Evolutionary conservation across 2,888 invertebrate genomes (phyloP), one percentile per base, ranked within the genome.

Genomic region (Hartigia nigra): DNA sequence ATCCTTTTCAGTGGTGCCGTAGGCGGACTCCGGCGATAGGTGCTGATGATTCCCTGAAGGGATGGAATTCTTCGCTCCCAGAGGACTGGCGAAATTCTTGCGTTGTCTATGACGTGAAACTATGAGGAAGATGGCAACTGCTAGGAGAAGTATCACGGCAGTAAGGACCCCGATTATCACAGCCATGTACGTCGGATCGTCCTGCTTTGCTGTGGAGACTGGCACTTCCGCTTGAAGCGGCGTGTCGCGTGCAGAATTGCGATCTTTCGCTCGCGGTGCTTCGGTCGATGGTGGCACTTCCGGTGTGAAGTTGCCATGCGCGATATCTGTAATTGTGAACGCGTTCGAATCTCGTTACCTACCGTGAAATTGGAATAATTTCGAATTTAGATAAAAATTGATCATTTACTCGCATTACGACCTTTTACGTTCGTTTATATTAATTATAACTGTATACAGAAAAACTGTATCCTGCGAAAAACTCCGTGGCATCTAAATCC

Each of bases 81-180:
- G 84, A 0, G 93, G 92, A 79, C 92, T 92, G 12, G 92, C 92
- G 83, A 92, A 92, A 82, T 92, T 92, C 84, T 93, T 93, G 74
- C 93, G 89, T 82, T 92, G 92, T 9, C 93, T 89, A 86, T 93
- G 93, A 12, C 93, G 89, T 32, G 92, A 90, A 69, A 93, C 91
- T 88, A 94, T 93, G 79, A 94, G 90, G 86, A 93, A 92, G 83
- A 94, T 93, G 80, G 93, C 92, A 72, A 93, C 93, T 31, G 93
- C 93, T 78, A 94, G 90, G 31, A 94, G 90, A 76, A 94, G 91
- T 80, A 94, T 93, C 80, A 94, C 93, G 1, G 94, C 94, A 78
- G 93, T 93, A 77, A 94, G 88, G 31, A 94, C 92, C 31, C 94
- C 94, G 84, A 93, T 93, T 84, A 93, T 93, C 82, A 93, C 92